Percentiles rank a stretch among this genome's conserved stretches.
These are phyloP conservation scores for Drosophila simulans DNA, from an alignment of 1,140 invertebrate species.

Conservation along the genomic window DNA sequence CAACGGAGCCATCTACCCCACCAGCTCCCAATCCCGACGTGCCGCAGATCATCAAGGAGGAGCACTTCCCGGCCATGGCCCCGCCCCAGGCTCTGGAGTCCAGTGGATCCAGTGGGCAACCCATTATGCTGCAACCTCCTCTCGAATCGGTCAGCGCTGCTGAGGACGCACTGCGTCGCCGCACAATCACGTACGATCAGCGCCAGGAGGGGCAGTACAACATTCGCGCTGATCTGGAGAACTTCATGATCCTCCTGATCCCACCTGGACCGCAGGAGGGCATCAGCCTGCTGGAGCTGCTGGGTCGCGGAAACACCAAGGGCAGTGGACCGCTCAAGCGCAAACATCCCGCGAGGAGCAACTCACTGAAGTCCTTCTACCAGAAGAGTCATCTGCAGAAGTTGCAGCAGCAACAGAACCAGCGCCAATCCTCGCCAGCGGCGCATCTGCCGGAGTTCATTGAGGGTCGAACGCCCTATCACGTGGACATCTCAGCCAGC, in stretches of 20 bases:
- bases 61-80: slow-evolving; percentile 59
- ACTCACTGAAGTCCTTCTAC: slow-evolving; percentile 60
- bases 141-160: slow-evolving; percentile 11
- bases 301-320: slow-evolving; percentile 60
- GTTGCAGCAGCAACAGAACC: slow-evolving; percentile 34
- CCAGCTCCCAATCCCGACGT: slow-evolving; percentile 6
- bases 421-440: slow-evolving; percentile 18
- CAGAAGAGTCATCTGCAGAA: slow-evolving; percentile 35
- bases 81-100: slow-evolving; percentile 34
- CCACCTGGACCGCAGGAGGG: slow-evolving; percentile 85
- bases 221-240: slow-evolving; percentile 87
- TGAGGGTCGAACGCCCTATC: slow-evolving; percentile 86
- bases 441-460: slow-evolving; percentile 84
- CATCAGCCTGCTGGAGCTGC: slow-evolving; percentile 83
- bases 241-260: slow-evolving; percentile 87
- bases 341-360: slow-evolving; percentile 43
- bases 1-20: slow-evolving; percentile 7
- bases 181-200: slow-evolving; percentile 86
- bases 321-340: slow-evolving; percentile 35
- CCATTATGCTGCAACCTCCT: slow-evolving; percentile 37
- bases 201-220: slow-evolving; percentile 88
- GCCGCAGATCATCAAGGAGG: slow-evolving; percentile 35
- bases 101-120: slow-evolving; percentile 24
- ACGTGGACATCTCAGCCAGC: slow-evolving; percentile 84
- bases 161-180: slow-evolving; percentile 51